Percentiles rank a stretch among this genome's conserved stretches.
Evolutionary conservation across 1,140 invertebrate species (phyloP).

Genomic region (Saccostrea cuccullata): DNA sequence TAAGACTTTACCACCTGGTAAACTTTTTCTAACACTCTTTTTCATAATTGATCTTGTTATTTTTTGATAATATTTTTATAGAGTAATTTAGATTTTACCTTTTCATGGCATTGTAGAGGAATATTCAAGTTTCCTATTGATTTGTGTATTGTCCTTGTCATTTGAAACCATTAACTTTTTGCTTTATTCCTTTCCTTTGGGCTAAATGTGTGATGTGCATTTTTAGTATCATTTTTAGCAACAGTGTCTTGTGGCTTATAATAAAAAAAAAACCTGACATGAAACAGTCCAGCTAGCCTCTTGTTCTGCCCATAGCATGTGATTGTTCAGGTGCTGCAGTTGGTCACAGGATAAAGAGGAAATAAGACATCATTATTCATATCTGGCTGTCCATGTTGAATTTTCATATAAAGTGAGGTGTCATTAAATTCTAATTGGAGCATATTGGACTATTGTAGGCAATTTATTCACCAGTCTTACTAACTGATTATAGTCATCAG

Average conservation of each 20-base stretch:
- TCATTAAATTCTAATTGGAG: slow-evolving; percentile 36
- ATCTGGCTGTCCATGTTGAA: slow-evolving; percentile 14
- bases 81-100: no score
- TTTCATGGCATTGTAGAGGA: no score
- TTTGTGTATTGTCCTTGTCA: no score
- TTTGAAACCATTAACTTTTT: no score
- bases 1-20: background rate
- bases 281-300: background rate
- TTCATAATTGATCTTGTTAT: background rate
- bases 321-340: background rate
- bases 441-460: slow-evolving; percentile 33
- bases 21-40: background rate
- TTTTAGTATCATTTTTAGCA: no score
- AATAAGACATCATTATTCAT: slow-evolving; percentile 35
- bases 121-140: no score
- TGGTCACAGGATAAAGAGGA: slow-evolving; percentile 13
- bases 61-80: background rate
- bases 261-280: no score
- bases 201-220: no score
- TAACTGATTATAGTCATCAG: slow-evolving; percentile 24
- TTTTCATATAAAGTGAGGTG: slow-evolving; percentile 12
- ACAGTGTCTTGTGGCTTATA: no score
- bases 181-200: no score
- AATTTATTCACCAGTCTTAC: slow-evolving; percentile 28
- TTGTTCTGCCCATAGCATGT: background rate